phyloP scores from a whole-genome alignment of 2,113 vertebrate species.

The Dryoscopus gambensis region DNA sequence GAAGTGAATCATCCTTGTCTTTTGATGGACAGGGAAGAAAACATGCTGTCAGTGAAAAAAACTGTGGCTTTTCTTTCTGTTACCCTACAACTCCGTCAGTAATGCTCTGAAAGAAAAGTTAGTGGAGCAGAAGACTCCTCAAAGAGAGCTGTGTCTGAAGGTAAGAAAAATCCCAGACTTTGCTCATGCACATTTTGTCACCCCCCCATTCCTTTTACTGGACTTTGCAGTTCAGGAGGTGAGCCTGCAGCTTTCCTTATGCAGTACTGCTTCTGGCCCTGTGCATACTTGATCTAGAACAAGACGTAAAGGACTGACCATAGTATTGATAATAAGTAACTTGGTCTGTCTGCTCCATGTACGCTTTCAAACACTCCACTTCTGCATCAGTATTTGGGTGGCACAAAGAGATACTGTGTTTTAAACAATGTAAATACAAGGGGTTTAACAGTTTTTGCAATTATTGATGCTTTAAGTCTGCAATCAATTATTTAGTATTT shows the following conservation, averaged over 20 bases:
- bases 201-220: rapidly evolving
- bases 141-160: not conserved
- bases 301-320: not conserved
- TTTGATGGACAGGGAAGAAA: not conserved
- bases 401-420: not conserved
- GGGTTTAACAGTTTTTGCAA: not conserved
- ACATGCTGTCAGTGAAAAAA: not conserved
- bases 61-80: not conserved
- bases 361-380: not conserved
- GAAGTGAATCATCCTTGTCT: not conserved
- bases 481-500: not conserved
- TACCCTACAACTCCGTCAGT: not conserved
- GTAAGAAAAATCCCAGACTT: not conserved
- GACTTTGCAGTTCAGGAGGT: not conserved
- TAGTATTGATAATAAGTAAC: not conserved
- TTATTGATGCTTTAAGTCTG: not conserved
- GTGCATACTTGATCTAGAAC: not conserved
- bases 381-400: not conserved
- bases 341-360: not conserved
- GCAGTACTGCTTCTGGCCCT: not conserved
- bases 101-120: not conserved
- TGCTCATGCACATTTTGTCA: not conserved
- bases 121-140: not conserved
- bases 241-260: not conserved
- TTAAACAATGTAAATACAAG: not conserved